Evolutionary conservation across 2,888 invertebrate species (phyloP).

Genomic region (Phyllotreta striolata): DNA sequence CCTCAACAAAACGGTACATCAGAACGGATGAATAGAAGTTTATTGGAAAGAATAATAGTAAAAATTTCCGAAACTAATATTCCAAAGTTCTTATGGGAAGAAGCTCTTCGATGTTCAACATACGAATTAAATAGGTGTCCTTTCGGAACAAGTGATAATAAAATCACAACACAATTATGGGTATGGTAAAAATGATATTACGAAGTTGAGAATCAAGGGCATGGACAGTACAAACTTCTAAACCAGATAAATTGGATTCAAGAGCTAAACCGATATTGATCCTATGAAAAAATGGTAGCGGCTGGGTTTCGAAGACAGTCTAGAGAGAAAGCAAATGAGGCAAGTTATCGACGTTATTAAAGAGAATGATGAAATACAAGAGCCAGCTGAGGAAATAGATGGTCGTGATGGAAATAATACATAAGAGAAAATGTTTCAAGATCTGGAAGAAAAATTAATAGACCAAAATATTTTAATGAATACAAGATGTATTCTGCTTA

Average conservation of each 20-base stretch:
- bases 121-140: conserved; percentile 35
- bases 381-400: not conserved
- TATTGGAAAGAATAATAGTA: conserved; percentile 42
- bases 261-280: conserved; percentile 28
- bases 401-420: not conserved
- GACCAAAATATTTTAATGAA: conserved; percentile 9
- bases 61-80: conserved; percentile 41
- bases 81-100: conserved; percentile 38
- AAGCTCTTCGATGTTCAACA: conserved; percentile 31
- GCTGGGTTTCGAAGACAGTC: conserved; percentile 4
- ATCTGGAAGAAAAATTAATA: conserved; percentile 36
- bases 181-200: conserved; percentile 28
- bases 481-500: conserved; percentile 21
- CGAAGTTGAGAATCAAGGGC: conserved; percentile 23
- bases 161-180: conserved; percentile 27
- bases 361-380: not conserved
- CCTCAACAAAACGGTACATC: conserved; percentile 43
- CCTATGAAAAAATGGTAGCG: conserved; percentile 34
- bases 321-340: not conserved
- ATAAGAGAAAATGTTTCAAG: conserved; percentile 6
- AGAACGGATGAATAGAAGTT: conserved; percentile 45
- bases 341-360: not conserved
- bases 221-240: conserved; percentile 29
- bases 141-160: conserved; percentile 20
- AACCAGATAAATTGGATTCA: conserved; percentile 27